Base-by-base conservation (phyloP, 2,113 vertebrate species). In the Tympanuchus pallidicinctus region DNA sequence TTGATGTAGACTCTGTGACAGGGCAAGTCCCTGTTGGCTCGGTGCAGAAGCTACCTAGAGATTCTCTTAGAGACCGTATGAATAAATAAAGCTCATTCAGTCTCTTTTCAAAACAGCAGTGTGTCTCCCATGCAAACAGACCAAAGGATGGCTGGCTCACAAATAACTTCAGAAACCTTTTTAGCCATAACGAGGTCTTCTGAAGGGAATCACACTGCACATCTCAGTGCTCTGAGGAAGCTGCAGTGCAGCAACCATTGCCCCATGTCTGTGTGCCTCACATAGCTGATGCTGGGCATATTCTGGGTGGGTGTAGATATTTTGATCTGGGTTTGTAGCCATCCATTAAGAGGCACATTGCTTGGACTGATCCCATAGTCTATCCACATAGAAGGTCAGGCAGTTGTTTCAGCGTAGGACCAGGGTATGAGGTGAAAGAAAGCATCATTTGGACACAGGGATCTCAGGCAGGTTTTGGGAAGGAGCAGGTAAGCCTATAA, bases 1-100 rank as follows among this genome's bases (percentile, higher is more conserved):
- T 95, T 86, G 38, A 90, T 96, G 94, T 56, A 69, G 75, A 57
- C n/a, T 50, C 36, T 60, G 66, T 95, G 87, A 85, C 79, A 90
- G 61, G 38, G 79, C 38, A 91, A 91, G 27, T 70, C 48, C 40
- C 92, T 60, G 27, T 63, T 72, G 74, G 40, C 48, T 80, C 0
- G 1, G 47, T 76, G 59, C 19, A 76, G 73, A 30, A 18, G n/a
- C 80, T 48, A 61, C 48, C 83, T 73, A 32, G 45, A 3, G 7
- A 48, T 30, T 7, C 40, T 78, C 75, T 74, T 47, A 63, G 47
- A 83, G 56, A 90, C 27, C 60, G 48, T 70, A 83, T 56, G 61
- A 89, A 94, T 91, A 88, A 86, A 89, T 63, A 83, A 86, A 64
- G 47, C 9, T 13, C 0, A 0, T 56, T 50, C 60, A 84, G 34